A percentile compares a stretch with the other conserved stretches of the same genome.
phyloP scores from a whole-genome alignment of 2,888 invertebrate genomes.

The Drosophila acutilabella region DNA sequence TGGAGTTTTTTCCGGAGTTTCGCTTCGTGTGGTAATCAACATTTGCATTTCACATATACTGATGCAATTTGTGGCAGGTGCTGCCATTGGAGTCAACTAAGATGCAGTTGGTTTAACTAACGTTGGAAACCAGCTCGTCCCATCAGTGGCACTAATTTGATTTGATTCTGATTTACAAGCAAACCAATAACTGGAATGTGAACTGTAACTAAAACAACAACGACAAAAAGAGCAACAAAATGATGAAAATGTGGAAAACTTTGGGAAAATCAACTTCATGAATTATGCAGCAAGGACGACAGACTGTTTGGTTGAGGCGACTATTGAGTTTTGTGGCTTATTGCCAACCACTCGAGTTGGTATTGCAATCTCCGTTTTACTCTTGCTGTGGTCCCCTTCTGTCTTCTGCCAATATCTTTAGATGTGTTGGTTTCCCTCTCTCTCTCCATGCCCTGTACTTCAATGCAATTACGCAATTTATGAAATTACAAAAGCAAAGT shows the following conservation, averaged over 20 bases:
- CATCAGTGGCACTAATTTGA: slow-evolving; percentile 65
- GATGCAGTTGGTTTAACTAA: slow-evolving; percentile 47
- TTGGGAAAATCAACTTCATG: slow-evolving; percentile 51
- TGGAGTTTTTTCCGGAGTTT: not conserved
- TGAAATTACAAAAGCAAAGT: slow-evolving; percentile 67
- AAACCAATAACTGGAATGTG: not conserved
- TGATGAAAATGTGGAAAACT: slow-evolving; percentile 31
- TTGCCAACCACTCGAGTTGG: slow-evolving; percentile 32
- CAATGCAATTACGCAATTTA: slow-evolving; percentile 73
- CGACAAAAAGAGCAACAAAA: not conserved
- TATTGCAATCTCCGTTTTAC: slow-evolving; percentile 6
- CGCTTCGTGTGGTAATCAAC: slow-evolving; percentile 37
- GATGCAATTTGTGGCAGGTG: slow-evolving; percentile 51
- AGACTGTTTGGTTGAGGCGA: slow-evolving; percentile 18
- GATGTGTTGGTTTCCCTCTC: slow-evolving; percentile 7
- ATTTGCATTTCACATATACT: slow-evolving; percentile 26
- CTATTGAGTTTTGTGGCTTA: slow-evolving; percentile 51
- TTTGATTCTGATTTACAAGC: slow-evolving; percentile 43
- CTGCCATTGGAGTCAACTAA: not conserved
- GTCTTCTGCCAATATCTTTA: not conserved
- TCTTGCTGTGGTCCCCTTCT: not conserved
- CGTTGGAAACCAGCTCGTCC: slow-evolving; percentile 52
- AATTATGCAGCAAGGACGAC: slow-evolving; percentile 55
- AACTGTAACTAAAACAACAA: slow-evolving; percentile 1
- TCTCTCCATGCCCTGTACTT: not conserved